phyloP scores from a whole-genome alignment of 2,797 vertebrate genomes.

The Lemur catta region DNA sequence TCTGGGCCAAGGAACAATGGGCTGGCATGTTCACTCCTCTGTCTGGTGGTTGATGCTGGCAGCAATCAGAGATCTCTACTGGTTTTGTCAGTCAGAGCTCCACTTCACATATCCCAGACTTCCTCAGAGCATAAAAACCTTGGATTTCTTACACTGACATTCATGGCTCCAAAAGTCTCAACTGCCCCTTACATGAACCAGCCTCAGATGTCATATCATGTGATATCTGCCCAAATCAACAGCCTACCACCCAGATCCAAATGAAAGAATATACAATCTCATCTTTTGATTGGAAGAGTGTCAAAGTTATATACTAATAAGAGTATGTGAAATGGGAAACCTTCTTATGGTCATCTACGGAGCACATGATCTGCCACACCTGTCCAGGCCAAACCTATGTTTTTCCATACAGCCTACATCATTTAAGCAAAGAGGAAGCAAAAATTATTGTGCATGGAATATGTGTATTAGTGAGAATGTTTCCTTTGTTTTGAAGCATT shows the following conservation, averaged over 20 bases:
- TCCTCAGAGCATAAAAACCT: rapidly evolving
- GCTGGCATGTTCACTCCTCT: rapidly evolving
- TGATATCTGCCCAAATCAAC: background rate
- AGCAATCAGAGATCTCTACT: background rate
- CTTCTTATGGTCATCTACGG: background rate
- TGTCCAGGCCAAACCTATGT: background rate
- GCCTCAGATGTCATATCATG: background rate
- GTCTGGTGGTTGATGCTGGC: background rate
- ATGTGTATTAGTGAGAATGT: background rate
- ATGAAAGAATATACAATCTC: background rate
- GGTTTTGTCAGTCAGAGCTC: background rate
- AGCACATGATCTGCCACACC: background rate
- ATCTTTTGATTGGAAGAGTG: background rate
- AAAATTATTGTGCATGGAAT: background rate
- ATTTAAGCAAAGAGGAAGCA: background rate
- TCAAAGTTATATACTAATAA: background rate
- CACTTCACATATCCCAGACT: background rate
- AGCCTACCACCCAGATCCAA: background rate
- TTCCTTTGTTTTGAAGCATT: background rate
- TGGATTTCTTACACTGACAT: background rate
- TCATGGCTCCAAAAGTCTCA: background rate
- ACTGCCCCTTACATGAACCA: background rate
- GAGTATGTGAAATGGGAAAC: rapidly evolving
- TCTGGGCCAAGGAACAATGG: rapidly evolving
- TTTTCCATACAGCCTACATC: background rate